These are phyloP conservation scores for Emydoidea blandingii DNA, from an alignment of 2,797 vertebrate species.

Conservation along the genomic window DNA sequence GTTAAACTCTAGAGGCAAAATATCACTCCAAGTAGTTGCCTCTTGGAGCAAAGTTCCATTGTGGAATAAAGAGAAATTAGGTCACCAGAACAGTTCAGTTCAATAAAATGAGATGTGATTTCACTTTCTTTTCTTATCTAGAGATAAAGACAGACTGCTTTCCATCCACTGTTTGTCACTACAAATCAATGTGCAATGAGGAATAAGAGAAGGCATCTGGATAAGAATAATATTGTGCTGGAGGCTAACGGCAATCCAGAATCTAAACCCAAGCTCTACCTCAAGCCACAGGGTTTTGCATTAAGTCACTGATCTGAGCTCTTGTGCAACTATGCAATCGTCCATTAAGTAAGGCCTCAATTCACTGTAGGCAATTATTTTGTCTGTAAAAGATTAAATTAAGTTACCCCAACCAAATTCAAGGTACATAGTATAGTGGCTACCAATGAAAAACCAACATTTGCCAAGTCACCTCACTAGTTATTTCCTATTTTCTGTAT, in stretches of 20 bases:
- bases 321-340: constrained; percentile 31
- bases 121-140: background rate
- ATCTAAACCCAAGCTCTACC: constrained; percentile 24
- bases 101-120: background rate
- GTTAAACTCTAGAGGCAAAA: background rate
- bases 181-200: rapidly evolving
- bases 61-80: constrained; percentile 22
- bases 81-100: constrained; percentile 6
- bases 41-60: background rate
- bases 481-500: background rate
- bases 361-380: background rate
- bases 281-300: constrained; percentile 20
- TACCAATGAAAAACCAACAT: background rate
- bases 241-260: constrained; percentile 32
- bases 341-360: constrained; percentile 9
- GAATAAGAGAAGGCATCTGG: constrained; percentile 30
- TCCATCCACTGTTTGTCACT: constrained; percentile 19
- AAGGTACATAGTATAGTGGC: background rate
- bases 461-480: background rate
- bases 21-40: background rate
- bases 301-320: constrained; percentile 54
- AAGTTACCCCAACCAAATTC: background rate
- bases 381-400: background rate
- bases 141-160: background rate
- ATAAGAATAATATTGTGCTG: constrained; percentile 32